A percentile compares a stretch with the other conserved stretches of the same genome.
Conservation (phyloP, 1,140 invertebrate genomes). For the Pogonus chalceus region DNA sequence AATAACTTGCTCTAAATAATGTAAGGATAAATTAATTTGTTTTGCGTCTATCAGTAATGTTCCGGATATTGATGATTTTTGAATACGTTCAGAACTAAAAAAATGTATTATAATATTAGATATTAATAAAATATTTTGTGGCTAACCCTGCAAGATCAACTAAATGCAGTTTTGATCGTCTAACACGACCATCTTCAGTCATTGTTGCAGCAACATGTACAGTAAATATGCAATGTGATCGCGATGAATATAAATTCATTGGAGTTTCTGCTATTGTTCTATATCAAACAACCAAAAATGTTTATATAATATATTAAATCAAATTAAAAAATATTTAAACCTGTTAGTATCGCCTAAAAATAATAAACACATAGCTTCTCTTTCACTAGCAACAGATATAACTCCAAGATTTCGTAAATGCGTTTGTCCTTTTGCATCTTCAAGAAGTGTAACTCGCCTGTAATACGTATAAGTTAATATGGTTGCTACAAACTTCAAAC, state of each 20-base stretch:
- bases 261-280: constrained; percentile 54
- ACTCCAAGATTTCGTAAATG: constrained; percentile 51
- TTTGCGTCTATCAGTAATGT: constrained; percentile 48
- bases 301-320: neutral
- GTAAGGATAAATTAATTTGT: constrained; percentile 56
- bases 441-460: constrained; percentile 45
- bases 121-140: constrained; percentile 9
- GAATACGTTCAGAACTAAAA: constrained; percentile 38
- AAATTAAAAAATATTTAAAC: constrained; percentile 22
- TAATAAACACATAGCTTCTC: constrained; percentile 50
- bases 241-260: constrained; percentile 54
- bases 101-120: neutral
- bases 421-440: constrained; percentile 47
- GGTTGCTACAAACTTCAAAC: neutral
- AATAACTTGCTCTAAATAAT: constrained; percentile 60
- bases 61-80: constrained; percentile 39
- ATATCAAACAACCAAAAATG: constrained; percentile 17
- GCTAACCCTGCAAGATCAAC: constrained; percentile 57
- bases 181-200: constrained; percentile 37
- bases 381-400: constrained; percentile 43
- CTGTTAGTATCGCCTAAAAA: constrained; percentile 50
- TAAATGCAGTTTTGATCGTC: constrained; percentile 50
- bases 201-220: constrained; percentile 44
- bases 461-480: constrained; percentile 10
- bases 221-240: constrained; percentile 60